phyloP scores from a whole-genome alignment of 1,140 invertebrate species.

The Batillaria attramentaria region DNA sequence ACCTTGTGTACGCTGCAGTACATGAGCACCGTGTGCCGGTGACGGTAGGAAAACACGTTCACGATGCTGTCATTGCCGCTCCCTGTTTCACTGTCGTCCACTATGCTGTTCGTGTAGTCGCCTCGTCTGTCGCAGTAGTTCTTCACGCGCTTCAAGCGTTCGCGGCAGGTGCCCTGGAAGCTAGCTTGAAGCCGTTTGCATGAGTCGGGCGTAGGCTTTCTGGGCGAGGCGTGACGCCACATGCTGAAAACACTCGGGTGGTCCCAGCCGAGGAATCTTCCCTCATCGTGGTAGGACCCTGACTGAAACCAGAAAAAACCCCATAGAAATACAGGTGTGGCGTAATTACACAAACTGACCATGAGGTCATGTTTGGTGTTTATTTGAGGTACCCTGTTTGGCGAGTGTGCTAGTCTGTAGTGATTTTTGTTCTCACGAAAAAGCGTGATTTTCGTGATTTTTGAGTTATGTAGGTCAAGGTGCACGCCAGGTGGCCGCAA shows the following conservation, averaged over 20 bases:
- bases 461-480: too few relatives aligned
- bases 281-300: neutral
- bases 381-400: too few relatives aligned
- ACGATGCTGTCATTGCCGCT: neutral
- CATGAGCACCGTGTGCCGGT: neutral
- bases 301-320: neutral
- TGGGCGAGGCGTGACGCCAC: neutral
- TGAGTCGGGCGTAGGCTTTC: neutral
- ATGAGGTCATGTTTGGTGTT: too few relatives aligned
- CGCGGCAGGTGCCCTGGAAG: neutral
- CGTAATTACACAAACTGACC: too few relatives aligned
- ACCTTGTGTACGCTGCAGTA: constrained; percentile 38
- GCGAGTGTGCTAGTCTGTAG: too few relatives aligned
- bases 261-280: neutral
- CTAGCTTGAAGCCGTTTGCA: neutral
- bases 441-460: too few relatives aligned
- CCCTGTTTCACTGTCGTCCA: too few relatives aligned
- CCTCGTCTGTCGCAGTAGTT: constrained; percentile 8
- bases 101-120: neutral
- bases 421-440: too few relatives aligned
- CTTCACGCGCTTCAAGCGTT: neutral
- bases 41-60: constrained; percentile 16
- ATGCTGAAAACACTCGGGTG: neutral
- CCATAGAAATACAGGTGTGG: too few relatives aligned
- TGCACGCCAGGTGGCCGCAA: too few relatives aligned